A percentile compares a stretch with the other conserved stretches of the same genome.
phyloP scores from a whole-genome alignment of 2,888 invertebrate species.

The Macrosiphum euphorbiae region DNA sequence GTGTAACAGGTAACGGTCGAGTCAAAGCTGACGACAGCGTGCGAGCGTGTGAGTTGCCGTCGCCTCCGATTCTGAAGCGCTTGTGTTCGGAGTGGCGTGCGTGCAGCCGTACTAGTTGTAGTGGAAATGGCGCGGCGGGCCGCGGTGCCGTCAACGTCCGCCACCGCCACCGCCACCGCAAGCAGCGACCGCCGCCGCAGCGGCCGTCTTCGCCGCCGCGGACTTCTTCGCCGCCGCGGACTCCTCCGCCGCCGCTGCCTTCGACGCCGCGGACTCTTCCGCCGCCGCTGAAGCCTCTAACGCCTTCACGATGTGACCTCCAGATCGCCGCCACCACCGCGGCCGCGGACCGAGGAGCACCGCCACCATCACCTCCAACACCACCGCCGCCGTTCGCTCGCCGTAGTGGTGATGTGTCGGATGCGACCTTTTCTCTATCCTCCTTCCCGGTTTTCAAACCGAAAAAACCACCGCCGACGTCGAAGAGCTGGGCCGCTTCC shows the following conservation, averaged over 20 bases:
- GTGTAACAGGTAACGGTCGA: slow-evolving; percentile 49
- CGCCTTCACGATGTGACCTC: slow-evolving; percentile 37
- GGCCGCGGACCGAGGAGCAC: slow-evolving; percentile 1
- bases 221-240: background rate
- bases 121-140: slow-evolving; percentile 58
- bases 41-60: slow-evolving; percentile 61
- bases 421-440: slow-evolving; percentile 9
- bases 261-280: background rate
- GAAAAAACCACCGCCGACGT: background rate
- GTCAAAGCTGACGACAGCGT: slow-evolving; percentile 55
- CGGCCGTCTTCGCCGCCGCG: background rate
- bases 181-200: slow-evolving; percentile 38
- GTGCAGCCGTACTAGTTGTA: slow-evolving; percentile 52
- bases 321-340: slow-evolving; percentile 35
- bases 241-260: background rate
- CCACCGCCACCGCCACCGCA: slow-evolving; percentile 54
- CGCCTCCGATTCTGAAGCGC: slow-evolving; percentile 61
- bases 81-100: slow-evolving; percentile 60
- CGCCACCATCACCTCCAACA: slow-evolving; percentile 39
- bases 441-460: background rate
- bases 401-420: slow-evolving; percentile 25
- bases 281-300: background rate
- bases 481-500: background rate
- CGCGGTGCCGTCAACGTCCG: slow-evolving; percentile 57
- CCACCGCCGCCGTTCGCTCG: slow-evolving; percentile 6